Evolutionary conservation across 2,888 invertebrate genomes (phyloP).

Genomic region (Mellilla xanthometata): DNA sequence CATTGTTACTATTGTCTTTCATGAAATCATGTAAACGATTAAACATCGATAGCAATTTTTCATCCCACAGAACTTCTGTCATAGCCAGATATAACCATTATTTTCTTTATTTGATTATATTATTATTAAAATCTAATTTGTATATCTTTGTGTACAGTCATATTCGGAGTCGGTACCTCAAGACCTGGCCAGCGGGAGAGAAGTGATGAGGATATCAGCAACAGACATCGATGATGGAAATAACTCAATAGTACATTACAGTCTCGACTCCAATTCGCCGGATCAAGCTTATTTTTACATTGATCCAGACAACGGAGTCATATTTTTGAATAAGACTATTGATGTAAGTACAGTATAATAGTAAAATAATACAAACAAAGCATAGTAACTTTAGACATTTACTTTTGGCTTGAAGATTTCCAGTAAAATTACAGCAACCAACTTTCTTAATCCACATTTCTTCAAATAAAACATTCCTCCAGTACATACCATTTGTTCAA

Average conservation of each 20-base stretch:
- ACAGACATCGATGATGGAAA: conserved; percentile 96
- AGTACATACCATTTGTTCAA: too few relatives aligned
- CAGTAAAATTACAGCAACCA: too few relatives aligned
- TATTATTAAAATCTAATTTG: conserved; percentile 21
- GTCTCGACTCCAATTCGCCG: conserved; percentile 72
- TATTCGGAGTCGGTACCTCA: conserved; percentile 90
- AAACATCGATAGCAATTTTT: too few relatives aligned
- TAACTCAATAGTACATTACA: conserved; percentile 93
- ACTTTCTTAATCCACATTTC: too few relatives aligned
- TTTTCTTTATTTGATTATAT: not conserved
- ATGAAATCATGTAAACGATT: too few relatives aligned
- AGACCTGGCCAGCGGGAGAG: conserved; percentile 87
- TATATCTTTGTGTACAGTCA: conserved; percentile 57
- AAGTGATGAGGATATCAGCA: conserved; percentile 95
- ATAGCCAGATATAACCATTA: not conserved
- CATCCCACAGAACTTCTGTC: too few relatives aligned
- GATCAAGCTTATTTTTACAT: conserved; percentile 89
- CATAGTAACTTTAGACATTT: too few relatives aligned
- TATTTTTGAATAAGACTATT: conserved; percentile 86
- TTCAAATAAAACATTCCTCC: too few relatives aligned
- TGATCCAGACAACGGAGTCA: conserved; percentile 91
- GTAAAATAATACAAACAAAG: too few relatives aligned
- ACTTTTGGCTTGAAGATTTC: too few relatives aligned
- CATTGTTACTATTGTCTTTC: not conserved
- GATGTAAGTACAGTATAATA: conserved; percentile 77